Evolutionary conservation across 2,888 invertebrate species (phyloP).

Genomic region (Pemphredon lugubris): DNA sequence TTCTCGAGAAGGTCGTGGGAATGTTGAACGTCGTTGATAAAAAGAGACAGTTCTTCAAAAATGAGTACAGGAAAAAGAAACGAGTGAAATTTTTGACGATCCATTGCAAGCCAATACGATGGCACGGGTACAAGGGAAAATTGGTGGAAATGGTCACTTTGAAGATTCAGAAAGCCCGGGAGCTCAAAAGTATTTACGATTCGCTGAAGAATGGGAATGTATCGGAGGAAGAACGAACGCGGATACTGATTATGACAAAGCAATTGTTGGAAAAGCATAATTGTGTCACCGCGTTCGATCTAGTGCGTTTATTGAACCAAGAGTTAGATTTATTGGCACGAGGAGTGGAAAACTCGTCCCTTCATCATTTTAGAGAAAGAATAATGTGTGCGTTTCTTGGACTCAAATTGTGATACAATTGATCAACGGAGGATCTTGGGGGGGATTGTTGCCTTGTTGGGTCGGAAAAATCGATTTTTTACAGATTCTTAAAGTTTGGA

Average conservation of each 20-base stretch:
- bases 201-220: slow-evolving; percentile 84
- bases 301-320: slow-evolving; percentile 86
- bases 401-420: neutral
- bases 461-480: too few species aligned
- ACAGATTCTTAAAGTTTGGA: neutral
- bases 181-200: slow-evolving; percentile 88
- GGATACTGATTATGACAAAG: slow-evolving; percentile 87
- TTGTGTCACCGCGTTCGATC: slow-evolving; percentile 83
- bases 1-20: slow-evolving; percentile 89
- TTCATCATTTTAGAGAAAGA: slow-evolving; percentile 86
- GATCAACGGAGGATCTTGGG: too few species aligned
- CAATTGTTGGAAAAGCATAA: slow-evolving; percentile 85
- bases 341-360: slow-evolving; percentile 83
- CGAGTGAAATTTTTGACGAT: slow-evolving; percentile 85
- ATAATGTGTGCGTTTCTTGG: slow-evolving; percentile 78
- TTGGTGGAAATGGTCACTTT: slow-evolving; percentile 90
- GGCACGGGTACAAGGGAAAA: slow-evolving; percentile 88
- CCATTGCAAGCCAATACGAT: slow-evolving; percentile 88
- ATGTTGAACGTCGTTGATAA: slow-evolving; percentile 87
- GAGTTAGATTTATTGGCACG: slow-evolving; percentile 87
- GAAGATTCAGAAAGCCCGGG: slow-evolving; percentile 90
- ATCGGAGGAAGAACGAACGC: slow-evolving; percentile 86
- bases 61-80: slow-evolving; percentile 84
- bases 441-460: neutral
- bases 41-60: slow-evolving; percentile 84